Base-by-base conservation (phyloP, 2,888 invertebrate species). In the Callinectes sapidus region DNA sequence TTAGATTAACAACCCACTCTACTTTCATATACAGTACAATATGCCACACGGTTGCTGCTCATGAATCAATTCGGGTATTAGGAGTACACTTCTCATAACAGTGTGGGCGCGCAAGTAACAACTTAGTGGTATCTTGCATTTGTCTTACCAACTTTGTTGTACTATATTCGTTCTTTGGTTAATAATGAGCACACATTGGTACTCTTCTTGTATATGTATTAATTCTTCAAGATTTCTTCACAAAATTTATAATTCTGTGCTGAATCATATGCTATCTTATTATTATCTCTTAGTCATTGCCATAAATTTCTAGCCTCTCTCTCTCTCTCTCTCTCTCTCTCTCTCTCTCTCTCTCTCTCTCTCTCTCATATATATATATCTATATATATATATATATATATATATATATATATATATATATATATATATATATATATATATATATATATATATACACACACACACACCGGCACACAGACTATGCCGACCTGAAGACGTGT, bases 401-500 rank as follows among this genome's bases (percentile, higher is more conserved):
- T n/a, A n/a, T n/a, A n/a, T n/a, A n/a, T n/a, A n/a, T n/a, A n/a
- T n/a, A n/a, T n/a, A n/a, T n/a, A n/a, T n/a, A n/a, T n/a, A n/a
- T n/a, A n/a, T n/a, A n/a, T n/a, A n/a, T n/a, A n/a, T n/a, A n/a
- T n/a, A n/a, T n/a, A n/a, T n/a, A n/a, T n/a, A n/a, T n/a, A n/a
- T n/a, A n/a, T n/a, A n/a, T n/a, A n/a, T n/a, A n/a, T n/a, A n/a
- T n/a, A n/a, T n/a, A n/a, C n/a, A n/a, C n/a, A n/a, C n/a, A n/a
- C n/a, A n/a, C n/a, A n/a, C n/a, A n/a, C n/a, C n/a, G n/a, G n/a
- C n/a, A 16, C 35, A 23, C 94, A 94, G 94, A 94, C 77, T 94
- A 94, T 81, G 91, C 88, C 32, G 94, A 94, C 87, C 87, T 94
- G 10, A 93, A 92, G 89, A 48, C 88, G 14, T 88, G 18, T 23